Evolutionary conservation across 2,113 vertebrate genomes (phyloP), one percentile per base, ranked within the genome.

Genomic region (Calcarius ornatus): DNA sequence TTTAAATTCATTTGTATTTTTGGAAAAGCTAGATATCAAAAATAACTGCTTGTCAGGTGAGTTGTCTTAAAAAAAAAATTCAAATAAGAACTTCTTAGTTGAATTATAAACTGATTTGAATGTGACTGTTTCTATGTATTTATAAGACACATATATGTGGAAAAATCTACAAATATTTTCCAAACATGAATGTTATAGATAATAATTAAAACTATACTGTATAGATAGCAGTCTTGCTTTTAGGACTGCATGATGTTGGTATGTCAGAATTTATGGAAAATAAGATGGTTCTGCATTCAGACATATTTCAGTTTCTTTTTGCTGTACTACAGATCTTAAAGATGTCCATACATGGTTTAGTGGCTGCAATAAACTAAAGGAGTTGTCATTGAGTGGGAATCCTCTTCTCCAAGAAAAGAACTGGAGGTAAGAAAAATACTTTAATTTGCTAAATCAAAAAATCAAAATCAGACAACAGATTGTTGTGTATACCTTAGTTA

Each of bases 41-140:
- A 98, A 98, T 95, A 99, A 99, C 97, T 99, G 98, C 94, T 96
- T 99, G n/a, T 98, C 98, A 98, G 99, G 99, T 99, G 89, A 97
- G 96, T 86, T 95, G 57, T 63, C 22, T 65, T 61, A 70, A 95
- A 95, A 53, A 20, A 27, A 28, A 33, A n/a, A 28, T 78, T 19
- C 19, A 63, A 78, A 53, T 11, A 69, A 70, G 13, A 66, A 35
- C 12, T 65, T 83, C 14, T 3, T 56, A 56, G 15, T 48, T 47
- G 57, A 81, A 53, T 87, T 71, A 15, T 21, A 66, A 35, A 60
- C 2, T 75, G 35, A 23, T 33, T 79, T 89, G 18, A 59, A 53
- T 66, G 15, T 10, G 5, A 37, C 30, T 59, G 9, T 75, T 75
- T 14, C 5, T 5, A 38, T 63, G 24, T 86, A 28, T 79, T 72